Base-by-base conservation (phyloP, 2,113 vertebrate species). In the Chaetops frenatus region DNA sequence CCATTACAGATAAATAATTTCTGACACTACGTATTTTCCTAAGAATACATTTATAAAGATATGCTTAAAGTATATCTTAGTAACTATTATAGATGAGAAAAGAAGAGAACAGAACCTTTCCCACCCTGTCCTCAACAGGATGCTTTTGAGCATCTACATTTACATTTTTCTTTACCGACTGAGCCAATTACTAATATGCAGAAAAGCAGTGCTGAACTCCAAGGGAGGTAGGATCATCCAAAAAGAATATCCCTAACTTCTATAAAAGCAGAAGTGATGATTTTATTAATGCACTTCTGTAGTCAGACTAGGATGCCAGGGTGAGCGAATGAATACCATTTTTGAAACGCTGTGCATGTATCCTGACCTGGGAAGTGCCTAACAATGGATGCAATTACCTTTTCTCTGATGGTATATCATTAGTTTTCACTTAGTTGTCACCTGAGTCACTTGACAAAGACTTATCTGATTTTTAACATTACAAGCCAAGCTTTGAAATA, bases 371-470 rank as follows among this genome's bases (percentile, higher is more conserved):
- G 72, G 95, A 96, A 95, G 94, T 95, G 33, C 66, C 94, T 96
- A 92, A 97, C 62, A 73, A 94, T 88, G 88, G 88, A 53, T 90
- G 79, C 92, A 98, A 97, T 98, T 96, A 96, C 95, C 84, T 96
- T 95, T 96, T 89, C 60, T 15, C 9, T 94, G 54, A 91, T 92
- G 94, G 54, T 58, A 33, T 92, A 93, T 96, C 88, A 79, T 97
- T 92, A 97, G 71, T 91, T 97, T 97, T 97, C 91, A 95, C 90
- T 86, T 96, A 97, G 96, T 96, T 96, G 95, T 97, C 96, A 84
- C 94, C 96, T 95, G 82, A 94, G 89, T 94, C 95, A 93, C 88
- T 86, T 73, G 78, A 88, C 57, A 95, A 94, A 97, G 92, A 86
- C 91, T 85, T 85, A 77, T 96, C 97, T 96, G 35, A 95, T 93